Base-by-base conservation (phyloP, 1,140 invertebrate species). In the Tetranychus cinnabarinus region DNA sequence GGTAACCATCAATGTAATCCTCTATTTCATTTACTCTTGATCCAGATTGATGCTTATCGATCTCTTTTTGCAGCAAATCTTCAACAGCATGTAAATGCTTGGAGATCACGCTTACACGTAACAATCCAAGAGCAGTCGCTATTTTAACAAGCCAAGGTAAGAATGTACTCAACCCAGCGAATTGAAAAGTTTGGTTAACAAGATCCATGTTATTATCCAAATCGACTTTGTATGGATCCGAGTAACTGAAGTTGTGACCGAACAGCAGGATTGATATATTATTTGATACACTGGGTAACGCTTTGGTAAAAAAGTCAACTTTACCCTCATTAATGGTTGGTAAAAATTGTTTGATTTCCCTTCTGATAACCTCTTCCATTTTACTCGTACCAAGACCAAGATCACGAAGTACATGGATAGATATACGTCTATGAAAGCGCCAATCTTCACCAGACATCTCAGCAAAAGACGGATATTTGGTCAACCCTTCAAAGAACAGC, bases 1-100 rank as follows among this genome's bases (percentile, higher is more conserved):
- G 73, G 68, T 88, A 90, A 8, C 81, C 80, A 66, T 90, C 86
- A 78, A 91, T 88, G 33, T 90, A 80, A 72, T 90, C 86, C 45
- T 80, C 77, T 34, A 77, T 65, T 64, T 42, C 39, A 6, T 5
- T 6, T 73, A 67, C 61, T 78, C 72, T 63, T 83, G 7, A 1
- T 52, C 83, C 0, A 77, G 79, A 42, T 76, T 70, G 90, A 87
- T 62, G 78, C 78, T 50, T 81, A 42, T 42, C 39, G 1, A 42
- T 10, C 0, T 42, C 5, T 10, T 42, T 42, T 42, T 42, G 39
- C 5, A 42, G 0, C 1, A 42, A 5, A 5, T 0, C 5, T 42
- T 42, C 39, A 10, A 42, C 10, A 42, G 39, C 39, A 23, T 0
- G 23, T 23, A 23, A 0, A 23, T 23, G 23, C n/a, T n/a, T n/a